Evolutionary conservation across 2,888 invertebrate species (phyloP).

Genomic region (Lasioglossum marginatum): DNA sequence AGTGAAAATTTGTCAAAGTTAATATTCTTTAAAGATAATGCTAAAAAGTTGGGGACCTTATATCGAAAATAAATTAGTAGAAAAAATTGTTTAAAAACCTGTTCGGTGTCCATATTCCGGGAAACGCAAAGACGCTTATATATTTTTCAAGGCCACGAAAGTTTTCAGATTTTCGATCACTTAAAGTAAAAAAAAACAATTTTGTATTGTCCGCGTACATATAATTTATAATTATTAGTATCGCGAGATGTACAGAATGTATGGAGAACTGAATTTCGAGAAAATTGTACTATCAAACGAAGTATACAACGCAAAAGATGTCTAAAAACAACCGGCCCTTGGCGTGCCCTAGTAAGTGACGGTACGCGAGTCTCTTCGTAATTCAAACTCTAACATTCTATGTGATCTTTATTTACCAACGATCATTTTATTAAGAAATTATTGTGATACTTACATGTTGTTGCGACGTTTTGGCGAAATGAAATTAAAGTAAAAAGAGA

Average conservation of each 20-base stretch:
- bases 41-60: constrained; percentile 6
- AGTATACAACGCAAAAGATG: constrained; percentile 23
- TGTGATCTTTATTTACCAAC: neutral
- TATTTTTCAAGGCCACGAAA: constrained; percentile 43
- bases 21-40: neutral
- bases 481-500: constrained; percentile 62
- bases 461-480: constrained; percentile 67
- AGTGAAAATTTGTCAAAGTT: constrained; percentile 6
- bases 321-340: constrained; percentile 63
- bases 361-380: constrained; percentile 23
- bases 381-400: constrained; percentile 14
- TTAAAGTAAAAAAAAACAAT: constrained; percentile 19
- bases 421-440: constrained; percentile 27
- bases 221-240: neutral
- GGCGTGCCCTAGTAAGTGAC: constrained; percentile 53
- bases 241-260: neutral
- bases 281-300: neutral
- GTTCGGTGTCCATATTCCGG: constrained; percentile 7
- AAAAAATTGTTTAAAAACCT: constrained; percentile 21
- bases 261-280: neutral
- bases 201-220: neutral
- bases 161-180: constrained; percentile 26
- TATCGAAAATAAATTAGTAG: constrained; percentile 19
- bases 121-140: constrained; percentile 47
- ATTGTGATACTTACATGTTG: constrained; percentile 58